Base-by-base conservation (phyloP, 2,888 invertebrate species). In the Melinopterus prodromus region DNA sequence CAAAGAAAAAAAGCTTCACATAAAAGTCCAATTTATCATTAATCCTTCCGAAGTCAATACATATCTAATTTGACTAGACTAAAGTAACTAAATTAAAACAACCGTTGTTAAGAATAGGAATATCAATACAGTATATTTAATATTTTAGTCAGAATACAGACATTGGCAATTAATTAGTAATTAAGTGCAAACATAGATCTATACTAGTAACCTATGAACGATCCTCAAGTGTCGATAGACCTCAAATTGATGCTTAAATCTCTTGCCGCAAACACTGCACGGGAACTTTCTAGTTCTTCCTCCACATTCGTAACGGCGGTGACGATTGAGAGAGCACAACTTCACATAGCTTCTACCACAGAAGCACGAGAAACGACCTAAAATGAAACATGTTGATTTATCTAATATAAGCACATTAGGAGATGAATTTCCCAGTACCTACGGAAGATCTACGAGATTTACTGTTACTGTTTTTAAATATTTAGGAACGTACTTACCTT, bases 201-300 rank as follows among this genome's bases (percentile, higher is more conserved):
- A 77, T 6, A 77, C 70, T 69, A 77, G 7, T 26, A 77, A 26
- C 26, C 70, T 77, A 26, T 77, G 77, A n/a, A 77, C 77, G 15
- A 70, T 12, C 12, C 77, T 69, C n/a, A 77, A 14, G 16, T 79
- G 79, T 69, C 79, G 71, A 14, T 71, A 77, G 36, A 79, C 79
- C 6, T 79, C 77, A 72, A 77, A 77, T n/a, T 72, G 77, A 37
- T 79, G 79, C 36, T 77, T 79, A 69, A 79, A 79, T 69, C 79
- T 77, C 69, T 77, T 79, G 6, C 38, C 36, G 72, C 79, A 79
- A 35, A 79, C 72, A 15, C 72, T 72, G 36, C 79, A 79, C 0
- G 69, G 16, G 53, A 77, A 79, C 26, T 77, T 79, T 12, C 77
- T 72, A n/a, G 69, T 26, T 14, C 77, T 77, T 36, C 77, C 79